Conservation (phyloP, 2,797 vertebrate species). For the Acanthurus tractus region DNA sequence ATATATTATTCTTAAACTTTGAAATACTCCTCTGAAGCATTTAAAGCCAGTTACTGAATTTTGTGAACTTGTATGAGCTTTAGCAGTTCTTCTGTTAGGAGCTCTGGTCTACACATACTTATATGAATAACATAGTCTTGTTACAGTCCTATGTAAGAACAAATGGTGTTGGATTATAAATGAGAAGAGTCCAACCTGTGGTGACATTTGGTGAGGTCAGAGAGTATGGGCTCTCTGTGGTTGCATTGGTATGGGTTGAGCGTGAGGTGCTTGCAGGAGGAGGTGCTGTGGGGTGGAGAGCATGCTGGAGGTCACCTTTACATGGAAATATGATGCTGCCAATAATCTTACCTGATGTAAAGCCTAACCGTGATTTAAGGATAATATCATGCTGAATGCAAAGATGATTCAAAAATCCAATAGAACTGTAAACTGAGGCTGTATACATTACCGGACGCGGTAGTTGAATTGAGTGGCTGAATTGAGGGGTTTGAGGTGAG, state of each 20-base stretch:
- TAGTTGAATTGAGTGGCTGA: fast-evolving
- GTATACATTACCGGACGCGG: conserved; percentile 38
- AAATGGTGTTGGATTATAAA: background rate
- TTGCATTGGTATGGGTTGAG: background rate
- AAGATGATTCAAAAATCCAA: background rate
- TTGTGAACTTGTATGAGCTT: background rate
- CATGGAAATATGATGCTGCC: background rate
- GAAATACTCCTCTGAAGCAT: background rate
- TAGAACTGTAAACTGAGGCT: background rate
- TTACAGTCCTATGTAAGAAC: background rate
- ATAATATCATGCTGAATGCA: background rate
- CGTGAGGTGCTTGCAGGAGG: background rate
- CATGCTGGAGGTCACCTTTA: conserved; percentile 50
- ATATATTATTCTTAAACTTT: background rate
- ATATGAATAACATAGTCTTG: background rate
- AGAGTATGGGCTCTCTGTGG: background rate
- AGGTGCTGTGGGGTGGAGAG: conserved; percentile 49
- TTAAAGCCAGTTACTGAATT: background rate
- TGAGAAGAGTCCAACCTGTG: conserved; percentile 42
- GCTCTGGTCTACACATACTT: background rate
- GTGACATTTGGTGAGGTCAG: conserved; percentile 45
- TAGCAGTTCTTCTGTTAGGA: background rate
- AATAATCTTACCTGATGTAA: conserved; percentile 13
- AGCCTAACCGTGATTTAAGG: background rate
- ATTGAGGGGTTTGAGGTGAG: background rate